phyloP scores from a whole-genome alignment of 1,140 invertebrate species.

The Zaprionus inermis region DNA sequence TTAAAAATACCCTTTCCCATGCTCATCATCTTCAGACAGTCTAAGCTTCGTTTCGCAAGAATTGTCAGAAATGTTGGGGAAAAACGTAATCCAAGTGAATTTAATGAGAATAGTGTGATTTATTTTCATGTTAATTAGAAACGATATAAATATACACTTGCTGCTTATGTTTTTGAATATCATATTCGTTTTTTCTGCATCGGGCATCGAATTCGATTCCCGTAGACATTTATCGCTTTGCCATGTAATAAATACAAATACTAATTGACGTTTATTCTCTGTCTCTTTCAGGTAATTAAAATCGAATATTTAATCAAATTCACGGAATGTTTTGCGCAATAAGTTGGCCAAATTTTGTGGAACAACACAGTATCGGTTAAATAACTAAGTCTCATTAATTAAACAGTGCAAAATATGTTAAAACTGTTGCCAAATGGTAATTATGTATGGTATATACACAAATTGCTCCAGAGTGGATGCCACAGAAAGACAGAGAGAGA shows the following conservation, averaged over 20 bases:
- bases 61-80: neutral
- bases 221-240: neutral
- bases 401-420: conserved; percentile 42
- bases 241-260: conserved; percentile 28
- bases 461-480: conserved; percentile 10
- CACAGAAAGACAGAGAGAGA: neutral
- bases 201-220: neutral
- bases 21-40: neutral
- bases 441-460: conserved; percentile 31
- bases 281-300: conserved; percentile 74
- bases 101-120: neutral
- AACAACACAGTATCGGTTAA: conserved; percentile 19
- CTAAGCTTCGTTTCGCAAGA: neutral
- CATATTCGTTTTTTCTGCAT: neutral
- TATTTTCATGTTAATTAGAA: neutral
- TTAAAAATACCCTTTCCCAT: neutral
- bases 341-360: conserved; percentile 11
- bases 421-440: conserved; percentile 44
- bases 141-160: neutral
- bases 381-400: conserved; percentile 64
- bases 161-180: neutral
- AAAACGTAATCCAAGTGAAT: neutral
- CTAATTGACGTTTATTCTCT: conserved; percentile 53
- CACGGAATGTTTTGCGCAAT: conserved; percentile 50
- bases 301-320: conserved; percentile 54